phyloP scores from a whole-genome alignment of 2,797 vertebrate species.

The Myiothlypis coronata region DNA sequence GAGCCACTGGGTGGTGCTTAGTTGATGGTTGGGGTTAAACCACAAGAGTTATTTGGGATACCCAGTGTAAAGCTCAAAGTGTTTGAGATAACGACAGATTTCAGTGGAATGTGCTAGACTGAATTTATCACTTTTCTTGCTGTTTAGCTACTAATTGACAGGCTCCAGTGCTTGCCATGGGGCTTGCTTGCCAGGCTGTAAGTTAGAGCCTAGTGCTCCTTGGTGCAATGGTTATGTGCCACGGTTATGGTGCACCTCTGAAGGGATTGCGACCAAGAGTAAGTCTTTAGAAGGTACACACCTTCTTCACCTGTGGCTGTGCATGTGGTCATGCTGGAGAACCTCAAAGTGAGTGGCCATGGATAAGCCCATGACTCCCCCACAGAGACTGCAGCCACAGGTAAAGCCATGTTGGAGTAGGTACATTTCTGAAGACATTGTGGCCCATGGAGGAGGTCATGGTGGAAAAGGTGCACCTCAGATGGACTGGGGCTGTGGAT shows the following conservation, averaged over 20 bases:
- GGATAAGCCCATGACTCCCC: not conserved
- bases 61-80: fast-evolving
- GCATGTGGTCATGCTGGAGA: not conserved
- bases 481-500: not conserved
- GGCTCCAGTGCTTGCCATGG: not conserved
- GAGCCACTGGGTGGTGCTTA: not conserved
- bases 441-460: not conserved
- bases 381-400: not conserved
- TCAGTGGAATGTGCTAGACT: not conserved
- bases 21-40: not conserved
- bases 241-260: not conserved
- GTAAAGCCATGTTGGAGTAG: not conserved
- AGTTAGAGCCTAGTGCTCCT: not conserved
- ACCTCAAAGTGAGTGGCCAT: not conserved
- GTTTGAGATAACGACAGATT: not conserved
- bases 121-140: not conserved
- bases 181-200: not conserved
- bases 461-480: not conserved
- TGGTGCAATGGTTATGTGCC: not conserved
- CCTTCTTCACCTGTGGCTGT: not conserved
- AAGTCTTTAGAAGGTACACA: not conserved
- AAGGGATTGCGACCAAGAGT: not conserved
- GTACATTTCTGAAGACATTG: not conserved
- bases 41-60: not conserved
- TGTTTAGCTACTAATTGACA: not conserved